phyloP scores from a whole-genome alignment of 2,113 vertebrate species.

The Atractosteus spatula region DNA sequence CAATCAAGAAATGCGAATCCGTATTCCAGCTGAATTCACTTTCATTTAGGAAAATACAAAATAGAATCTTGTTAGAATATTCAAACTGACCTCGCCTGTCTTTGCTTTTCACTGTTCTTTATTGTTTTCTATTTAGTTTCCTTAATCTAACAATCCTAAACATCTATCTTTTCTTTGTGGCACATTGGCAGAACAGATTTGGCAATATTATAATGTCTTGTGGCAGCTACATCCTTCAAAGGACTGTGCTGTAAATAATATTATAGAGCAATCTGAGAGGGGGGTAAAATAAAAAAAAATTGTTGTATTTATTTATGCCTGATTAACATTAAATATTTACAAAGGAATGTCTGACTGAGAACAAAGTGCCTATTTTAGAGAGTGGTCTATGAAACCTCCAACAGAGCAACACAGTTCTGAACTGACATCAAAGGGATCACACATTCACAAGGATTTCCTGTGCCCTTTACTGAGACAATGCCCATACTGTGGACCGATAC shows the following conservation, averaged over 20 bases:
- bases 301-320: constrained; percentile 12
- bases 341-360: too few relatives aligned
- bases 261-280: constrained; percentile 4
- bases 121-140: constrained; percentile 28
- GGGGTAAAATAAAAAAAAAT: constrained; percentile 22
- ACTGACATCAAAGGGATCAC: too few relatives aligned
- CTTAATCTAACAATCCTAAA: constrained; percentile 50
- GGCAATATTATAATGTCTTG: constrained; percentile 13
- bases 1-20: constrained; percentile 39
- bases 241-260: constrained; percentile 20
- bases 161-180: constrained; percentile 37
- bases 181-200: constrained; percentile 24
- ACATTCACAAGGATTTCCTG: too few relatives aligned
- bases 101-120: constrained; percentile 33
- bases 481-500: too few relatives aligned
- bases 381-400: too few relatives aligned
- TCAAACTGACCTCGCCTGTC: constrained; percentile 17
- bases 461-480: too few relatives aligned
- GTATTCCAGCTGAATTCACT: constrained; percentile 40
- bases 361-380: too few relatives aligned
- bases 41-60: constrained; percentile 35
- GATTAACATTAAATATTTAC: constrained; percentile 3
- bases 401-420: too few relatives aligned
- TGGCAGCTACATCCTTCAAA: constrained; percentile 27
- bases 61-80: constrained; percentile 48